Evolutionary conservation across 2,797 vertebrate genomes (phyloP), one percentile per base, ranked within the genome.

Genomic region (Euthynnus affinis): DNA sequence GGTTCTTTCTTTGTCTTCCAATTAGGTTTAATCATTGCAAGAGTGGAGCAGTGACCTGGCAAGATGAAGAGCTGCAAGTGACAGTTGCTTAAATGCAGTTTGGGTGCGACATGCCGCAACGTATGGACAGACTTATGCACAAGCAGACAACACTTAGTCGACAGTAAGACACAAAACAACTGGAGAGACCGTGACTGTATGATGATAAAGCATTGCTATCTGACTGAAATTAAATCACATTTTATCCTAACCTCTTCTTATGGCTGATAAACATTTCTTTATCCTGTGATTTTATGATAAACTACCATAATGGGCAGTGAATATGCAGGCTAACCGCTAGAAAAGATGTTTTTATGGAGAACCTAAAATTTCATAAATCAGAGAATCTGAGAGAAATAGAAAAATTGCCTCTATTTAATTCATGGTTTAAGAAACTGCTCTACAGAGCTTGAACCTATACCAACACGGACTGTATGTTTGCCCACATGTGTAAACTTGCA

Each of bases 21-120:
- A 49, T 70, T 10, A 20, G 12, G n/a, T n/a, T 58, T 15, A 57
- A 57, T 66, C 20, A 14, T 18, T 14, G 27, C 7, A 63, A 53
- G 23, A 61, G 20, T 23, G 9, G 25, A 76, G 75, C 0, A 6
- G 29, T 65, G 73, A 52, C 42, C 25, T 58, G 51, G 34, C 67
- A 58, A 49, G 27, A 51, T 34, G 29, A 68, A 48, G 15, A 48
- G 53, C 34, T 59, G 10, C n/a, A 58, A 42, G 17, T 67, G 53
- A 79, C 56, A 60, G 68, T 22, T 22, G 60, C 25, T 71, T 44
- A 25, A 25, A 52, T 52, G 51, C 23, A 68, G 60, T 61, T 44
- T 52, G 34, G 32, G 10, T 42, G 20, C 6, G 13, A 70, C 32
- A 59, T 12, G 34, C 29, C 63, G 14, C 20, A 32, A 65, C 13